phyloP scores from a whole-genome alignment of 2,888 invertebrate species.

The Griposia aprilina region DNA sequence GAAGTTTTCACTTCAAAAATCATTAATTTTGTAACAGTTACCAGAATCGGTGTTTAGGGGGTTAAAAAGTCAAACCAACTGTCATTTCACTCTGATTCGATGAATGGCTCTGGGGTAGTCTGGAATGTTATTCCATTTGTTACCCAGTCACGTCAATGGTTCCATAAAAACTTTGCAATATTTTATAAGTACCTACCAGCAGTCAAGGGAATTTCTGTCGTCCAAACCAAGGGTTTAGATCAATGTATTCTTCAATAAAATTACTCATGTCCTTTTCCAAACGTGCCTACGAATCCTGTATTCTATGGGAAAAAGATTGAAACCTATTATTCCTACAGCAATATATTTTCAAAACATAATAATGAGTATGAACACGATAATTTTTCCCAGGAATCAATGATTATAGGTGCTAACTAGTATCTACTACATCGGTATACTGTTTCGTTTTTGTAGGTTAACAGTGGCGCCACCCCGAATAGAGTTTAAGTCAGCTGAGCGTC shows the following conservation, averaged over 20 bases:
- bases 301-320: not conserved
- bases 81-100: slow-evolving; percentile 28
- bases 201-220: not conserved
- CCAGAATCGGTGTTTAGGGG: not conserved
- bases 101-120: slow-evolving; percentile 23
- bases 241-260: not conserved
- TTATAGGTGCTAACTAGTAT: not conserved
- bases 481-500: not conserved
- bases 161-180: slow-evolving; percentile 12
- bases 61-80: not conserved
- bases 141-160: slow-evolving; percentile 18
- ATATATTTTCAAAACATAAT: not conserved
- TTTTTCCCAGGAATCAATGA: not conserved
- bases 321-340: not conserved
- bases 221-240: not conserved
- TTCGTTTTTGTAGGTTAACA: not conserved
- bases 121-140: slow-evolving; percentile 26
- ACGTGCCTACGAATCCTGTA: not conserved
- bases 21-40: not conserved
- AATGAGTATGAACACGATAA: not conserved
- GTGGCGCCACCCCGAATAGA: not conserved
- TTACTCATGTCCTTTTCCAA: not conserved
- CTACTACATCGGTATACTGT: not conserved
- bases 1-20: not conserved
- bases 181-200: not conserved